Base-by-base conservation (phyloP, 2,888 invertebrate species). In the Dasysyrphus albostriatus region DNA sequence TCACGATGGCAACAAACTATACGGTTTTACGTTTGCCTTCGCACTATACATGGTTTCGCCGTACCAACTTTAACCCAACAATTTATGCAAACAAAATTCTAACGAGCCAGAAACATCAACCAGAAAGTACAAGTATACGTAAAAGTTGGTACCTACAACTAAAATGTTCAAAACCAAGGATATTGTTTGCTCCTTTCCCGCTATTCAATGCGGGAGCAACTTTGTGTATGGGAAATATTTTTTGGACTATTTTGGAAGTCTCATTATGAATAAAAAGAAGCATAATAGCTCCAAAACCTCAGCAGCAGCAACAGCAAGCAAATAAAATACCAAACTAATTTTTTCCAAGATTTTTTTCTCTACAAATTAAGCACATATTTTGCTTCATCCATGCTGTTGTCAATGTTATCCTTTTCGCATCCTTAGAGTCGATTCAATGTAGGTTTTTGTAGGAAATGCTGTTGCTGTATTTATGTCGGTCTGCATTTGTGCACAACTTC, bases 321-420 rank as follows among this genome's bases (percentile, higher is more conserved):
- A 59, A 59, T 19, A 59, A 76, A 72, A 67, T 76, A 49, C 76
- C 59, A 76, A 85, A 76, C 84, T 73, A 85, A 77, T 85, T 61
- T 24, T 61, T 24, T 59, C 0, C 10, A 32, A 14, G 9, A 14
- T n/a, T 44, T 63, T n/a, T 85, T 74, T 81, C 74, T 61, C 54
- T 59, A 74, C 77, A 82, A 81, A 85, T 82, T 85, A 85, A 78
- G 77, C 70, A 78, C 74, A 69, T 67, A 37, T 67, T 67, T 65
- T 19, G 49, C 42, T 65, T 54, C 39, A 47, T n/a, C 14, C 42
- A 44, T 69, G 61, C 32, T 47, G 75, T 51, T 76, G 63, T 56
- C 70, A 59, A 70, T 81, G 81, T 73, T 77, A 63, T 75, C 37
- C 67, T 49, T 67, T 49, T 37, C 67, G 34, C 9, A 67, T 67